Conservation (phyloP, 2,888 invertebrate species). For the Metopia argyrocephala region DNA sequence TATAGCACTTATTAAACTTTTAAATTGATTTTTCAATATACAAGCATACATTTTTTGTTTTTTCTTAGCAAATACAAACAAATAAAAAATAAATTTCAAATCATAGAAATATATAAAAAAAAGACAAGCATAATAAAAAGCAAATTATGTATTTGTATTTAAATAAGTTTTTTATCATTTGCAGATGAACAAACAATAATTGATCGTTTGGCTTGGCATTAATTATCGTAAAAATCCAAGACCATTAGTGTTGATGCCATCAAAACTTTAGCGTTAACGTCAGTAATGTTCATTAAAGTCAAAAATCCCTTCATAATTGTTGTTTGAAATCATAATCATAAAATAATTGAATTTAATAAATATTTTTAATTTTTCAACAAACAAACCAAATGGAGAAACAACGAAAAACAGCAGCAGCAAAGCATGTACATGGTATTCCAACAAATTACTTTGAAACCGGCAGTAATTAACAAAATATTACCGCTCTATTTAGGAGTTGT, state of each 20-base stretch:
- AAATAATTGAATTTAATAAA: constrained; percentile 31
- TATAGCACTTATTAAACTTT: too few species aligned
- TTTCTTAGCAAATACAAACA: too few species aligned
- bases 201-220: background rate
- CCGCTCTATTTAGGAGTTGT: constrained; percentile 13
- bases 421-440: background rate
- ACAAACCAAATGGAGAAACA: too few species aligned
- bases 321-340: background rate
- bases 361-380: background rate
- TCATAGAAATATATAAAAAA: too few species aligned
- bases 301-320: background rate
- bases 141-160: too few species aligned
- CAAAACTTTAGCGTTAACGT: background rate
- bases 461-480: constrained; percentile 43
- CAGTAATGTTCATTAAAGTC: background rate
- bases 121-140: too few species aligned
- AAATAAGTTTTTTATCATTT: background rate
- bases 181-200: background rate
- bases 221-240: background rate
- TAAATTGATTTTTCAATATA: too few species aligned
- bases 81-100: too few species aligned
- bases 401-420: too few species aligned
- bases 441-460: constrained; percentile 31
- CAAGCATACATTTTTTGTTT: too few species aligned
- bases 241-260: background rate